Base-by-base conservation (phyloP, 2,797 vertebrate genomes). In the Lagodon rhomboides region DNA sequence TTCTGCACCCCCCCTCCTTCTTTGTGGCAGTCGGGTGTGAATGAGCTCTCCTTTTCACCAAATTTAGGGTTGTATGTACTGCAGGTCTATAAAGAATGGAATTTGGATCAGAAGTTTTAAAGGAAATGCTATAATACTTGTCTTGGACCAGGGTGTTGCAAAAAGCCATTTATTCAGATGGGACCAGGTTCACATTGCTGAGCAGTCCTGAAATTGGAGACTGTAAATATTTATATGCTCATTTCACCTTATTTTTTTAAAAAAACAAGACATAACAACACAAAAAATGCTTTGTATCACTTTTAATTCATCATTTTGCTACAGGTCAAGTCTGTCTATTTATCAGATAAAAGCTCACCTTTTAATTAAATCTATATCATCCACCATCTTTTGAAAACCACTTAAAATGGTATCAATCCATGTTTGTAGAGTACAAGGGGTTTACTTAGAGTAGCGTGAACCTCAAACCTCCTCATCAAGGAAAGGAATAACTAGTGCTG, bases 51-150 rank as follows among this genome's bases (percentile, higher is more conserved):
- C 3, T 70, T 27, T 30, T 63, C 43, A 61, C 43, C 15, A 73
- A 30, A 61, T 41, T 34, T 38, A 11, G 38, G 38, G 38, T 38
- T 38, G 11, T 3, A 38, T 38, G 11, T 38, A 11, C 38, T 38
- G 38, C 38, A 38, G 38, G 71, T 5, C 2, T 4, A 0, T 61
- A 30, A 63, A 15, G 15, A 11, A 6, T 66, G 11, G 1, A 5
- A 68, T 60, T 51, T 67, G 17, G 20, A 73, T 62, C 22, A 46
- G 5, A 65, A 22, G 54, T 49, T 20, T 18, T 65, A 16, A 53
- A 54, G 17, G 27, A 23, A 53, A 23, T 63, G 4, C 5, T 67
- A 38, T 25, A 66, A 47, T 25, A 25, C 34, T 30, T 18, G 13
- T 4, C 25, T 54, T 68, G 8, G 27, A 20, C 1, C 3, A 27